Base-by-base conservation (phyloP, 2,797 vertebrate genomes). In the Meriones psammophilus region DNA sequence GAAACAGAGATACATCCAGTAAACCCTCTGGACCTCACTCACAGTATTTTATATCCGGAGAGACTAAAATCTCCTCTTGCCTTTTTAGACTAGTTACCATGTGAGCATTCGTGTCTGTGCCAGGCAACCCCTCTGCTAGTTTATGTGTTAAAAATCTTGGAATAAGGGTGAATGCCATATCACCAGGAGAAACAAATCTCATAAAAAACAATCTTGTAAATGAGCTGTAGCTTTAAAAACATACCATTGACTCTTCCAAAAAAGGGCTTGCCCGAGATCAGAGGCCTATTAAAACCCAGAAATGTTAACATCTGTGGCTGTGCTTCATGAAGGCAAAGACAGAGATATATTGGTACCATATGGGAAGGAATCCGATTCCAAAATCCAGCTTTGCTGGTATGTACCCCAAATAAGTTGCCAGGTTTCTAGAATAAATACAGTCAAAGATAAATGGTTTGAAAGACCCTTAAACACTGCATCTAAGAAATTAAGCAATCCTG, bases 251-350 rank as follows among this genome's bases (percentile, higher is more conserved):
- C 95, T 96, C 76, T 97, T 98, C 94, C 94, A 15, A 58, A 97
- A 92, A 98, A 96, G 94, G 88, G 95, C 96, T 93, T 96, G 97
- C 26, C 0, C n/a, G 83, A 98, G 97, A 98, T 98, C 98, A 98
- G 98, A 98, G 96, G 89, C 74, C 96, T 98, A 97, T 98, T 98
- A 98, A 97, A 98, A 97, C 95, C 58, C 89, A 98, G 96, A 98
- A 98, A 98, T 97, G 97, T 95, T 98, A 96, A 98, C 98, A 99
- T 98, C 98, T 99, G 98, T 98, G 98, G 95, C 97, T 98, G 91
- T 97, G 94, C 97, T 98, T 86, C 97, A 97, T 96, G 97, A 98
- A 98, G 91, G 97, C 98, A 98, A 92, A 98, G 97, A 97, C 83
- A 97, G 97, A 97, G 96, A 96, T 97, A 97, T 98, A 98, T 98